Evolutionary conservation across 1,140 invertebrate genomes (phyloP).

Genomic region (Drosophila prosaltans): DNA sequence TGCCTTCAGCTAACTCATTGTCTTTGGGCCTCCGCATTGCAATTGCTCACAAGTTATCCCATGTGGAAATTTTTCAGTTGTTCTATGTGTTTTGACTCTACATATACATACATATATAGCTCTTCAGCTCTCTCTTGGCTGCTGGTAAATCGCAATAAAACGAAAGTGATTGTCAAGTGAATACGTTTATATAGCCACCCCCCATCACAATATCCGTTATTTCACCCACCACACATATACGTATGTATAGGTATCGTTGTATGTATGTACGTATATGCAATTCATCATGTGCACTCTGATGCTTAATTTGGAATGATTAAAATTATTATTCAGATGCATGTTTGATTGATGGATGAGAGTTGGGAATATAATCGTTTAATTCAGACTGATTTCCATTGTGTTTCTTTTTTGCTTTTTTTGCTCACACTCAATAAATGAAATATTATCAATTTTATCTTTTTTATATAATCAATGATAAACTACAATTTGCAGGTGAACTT

Average conservation of each 20-base stretch:
- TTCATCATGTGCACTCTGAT: constrained; percentile 79
- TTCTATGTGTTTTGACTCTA: constrained; percentile 44
- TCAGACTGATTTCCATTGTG: constrained; percentile 41
- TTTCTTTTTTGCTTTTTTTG: not conserved
- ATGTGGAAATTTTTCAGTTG: constrained; percentile 77
- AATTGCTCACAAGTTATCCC: constrained; percentile 81
- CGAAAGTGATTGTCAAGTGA: constrained; percentile 81
- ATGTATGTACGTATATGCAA: constrained; percentile 49
- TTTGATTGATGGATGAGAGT: constrained; percentile 63
- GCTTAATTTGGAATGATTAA: constrained; percentile 75
- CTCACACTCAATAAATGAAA: not conserved
- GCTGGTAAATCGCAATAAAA: constrained; percentile 74
- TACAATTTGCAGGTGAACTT: constrained; percentile 15
- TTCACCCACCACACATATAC: constrained; percentile 4
- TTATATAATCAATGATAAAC: not conserved
- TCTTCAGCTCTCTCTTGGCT: constrained; percentile 31
- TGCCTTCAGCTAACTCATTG: constrained; percentile 60
- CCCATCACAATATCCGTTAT: constrained; percentile 13
- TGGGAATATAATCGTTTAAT: constrained; percentile 45
- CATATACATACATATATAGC: not conserved
- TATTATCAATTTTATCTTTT: not conserved
- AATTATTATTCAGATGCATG: constrained; percentile 72
- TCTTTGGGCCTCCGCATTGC: constrained; percentile 64
- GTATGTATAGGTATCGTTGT: constrained; percentile 16
- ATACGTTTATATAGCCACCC: constrained; percentile 65